A percentile compares a stretch with the other conserved stretches of the same genome.
phyloP scores from a whole-genome alignment of 53 echinoderm and acorn worm species.

The Astropecten irregularis region DNA sequence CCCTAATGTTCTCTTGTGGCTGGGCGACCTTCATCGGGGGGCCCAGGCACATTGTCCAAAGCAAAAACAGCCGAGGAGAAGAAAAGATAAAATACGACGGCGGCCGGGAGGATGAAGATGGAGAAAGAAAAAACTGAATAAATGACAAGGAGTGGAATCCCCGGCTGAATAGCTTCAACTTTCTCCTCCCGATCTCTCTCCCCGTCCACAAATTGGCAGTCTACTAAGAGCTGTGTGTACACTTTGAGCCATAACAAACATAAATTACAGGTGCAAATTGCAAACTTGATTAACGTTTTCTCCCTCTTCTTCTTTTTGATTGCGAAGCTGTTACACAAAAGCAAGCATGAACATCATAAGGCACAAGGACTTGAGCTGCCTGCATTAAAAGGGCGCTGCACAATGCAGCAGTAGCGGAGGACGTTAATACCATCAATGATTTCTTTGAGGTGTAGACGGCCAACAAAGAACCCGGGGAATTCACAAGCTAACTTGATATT shows the following conservation, averaged over 20 bases:
- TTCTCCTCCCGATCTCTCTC: background rate
- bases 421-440: slow-evolving; percentile 41
- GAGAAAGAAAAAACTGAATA: too few relatives aligned
- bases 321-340: slow-evolving; percentile 30
- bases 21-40: slow-evolving; percentile 35
- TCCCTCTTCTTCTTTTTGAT: background rate
- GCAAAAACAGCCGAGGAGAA: background rate
- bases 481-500: slow-evolving; percentile 5
- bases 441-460: slow-evolving; percentile 13
- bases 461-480: slow-evolving; percentile 30
- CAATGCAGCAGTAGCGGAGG: slow-evolving; percentile 14
- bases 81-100: background rate
- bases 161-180: slow-evolving; percentile 15
- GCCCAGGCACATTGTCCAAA: background rate
- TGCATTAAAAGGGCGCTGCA: slow-evolving; percentile 33
- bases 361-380: background rate
- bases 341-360: background rate
- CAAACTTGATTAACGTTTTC: slow-evolving; percentile 43
- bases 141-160: too few relatives aligned
- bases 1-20: slow-evolving; percentile 41
- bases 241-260: slow-evolving; percentile 44
- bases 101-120: too few relatives aligned
- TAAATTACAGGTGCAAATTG: slow-evolving; percentile 53
- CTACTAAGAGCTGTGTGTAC: slow-evolving; percentile 44
- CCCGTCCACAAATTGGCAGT: slow-evolving; percentile 28